Base-by-base conservation (phyloP, 2,888 invertebrate species). In the Leuctra nigra region DNA sequence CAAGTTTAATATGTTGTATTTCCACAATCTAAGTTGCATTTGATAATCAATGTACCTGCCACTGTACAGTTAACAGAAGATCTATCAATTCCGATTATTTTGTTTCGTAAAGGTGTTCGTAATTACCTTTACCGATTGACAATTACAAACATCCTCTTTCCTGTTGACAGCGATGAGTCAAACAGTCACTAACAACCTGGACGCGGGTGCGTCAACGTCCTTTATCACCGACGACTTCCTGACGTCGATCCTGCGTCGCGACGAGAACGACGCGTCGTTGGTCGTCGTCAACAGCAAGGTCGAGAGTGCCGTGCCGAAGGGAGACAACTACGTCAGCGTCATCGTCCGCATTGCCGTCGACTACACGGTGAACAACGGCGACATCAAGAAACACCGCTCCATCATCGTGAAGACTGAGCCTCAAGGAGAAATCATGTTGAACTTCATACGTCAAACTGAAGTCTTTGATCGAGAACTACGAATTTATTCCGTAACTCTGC, bases 391-490 rank as follows among this genome's bases (percentile, higher is more conserved):
- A 20, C 20, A 36, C 7, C 33, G 29, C 11, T 22, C 33, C 16
- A 41, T 61, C 41, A 52, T 61, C 14, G 55, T 59, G 9, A 62
- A 62, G 54, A 24, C 53, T 6, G 53, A 55, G 4, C 61, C 61
- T 7, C 33, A 14, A 1, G 53, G 55, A 4, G 55, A 57, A 29
- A 23, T 59, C 25, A 54, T 59, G 41, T 41, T 53, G 44, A 33
- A 53, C 9, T 55, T 52, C 47, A 35, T 59, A 4, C n/a, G 13
- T 11, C 50, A 53, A 33, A 38, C 53, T 16, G 24, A 47, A 6
- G 14, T 41, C 6, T 61, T 61, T 55, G 16, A 52, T 29, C 46
- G 53, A 36, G 61, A 61, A 44, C 14, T 29, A 11, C 16, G 36
- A 3, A 57, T 61, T 29, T 56, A 58, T 46, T 9, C 22, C 22